Percentiles rank a stretch among this genome's conserved stretches.
These are phyloP conservation scores for Leucopsar rothschildi DNA, from an alignment of 2,113 vertebrate genomes.

Conservation along the genomic window DNA sequence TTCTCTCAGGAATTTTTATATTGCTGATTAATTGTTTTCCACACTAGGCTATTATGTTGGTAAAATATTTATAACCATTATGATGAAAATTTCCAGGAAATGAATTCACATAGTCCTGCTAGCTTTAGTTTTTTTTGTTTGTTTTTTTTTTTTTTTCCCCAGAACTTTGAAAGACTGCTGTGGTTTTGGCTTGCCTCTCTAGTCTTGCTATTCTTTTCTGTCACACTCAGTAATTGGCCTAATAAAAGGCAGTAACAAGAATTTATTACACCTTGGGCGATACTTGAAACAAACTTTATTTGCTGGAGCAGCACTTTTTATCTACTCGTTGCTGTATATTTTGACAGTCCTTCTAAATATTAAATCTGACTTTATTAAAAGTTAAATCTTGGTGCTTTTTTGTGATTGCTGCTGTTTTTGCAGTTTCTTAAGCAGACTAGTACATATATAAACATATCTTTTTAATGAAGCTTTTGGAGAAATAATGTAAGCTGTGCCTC, in stretches of 20 bases:
- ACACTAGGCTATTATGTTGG: constrained; percentile 10
- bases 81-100: constrained; percentile 35
- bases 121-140: background rate
- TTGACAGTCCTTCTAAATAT: constrained; percentile 72
- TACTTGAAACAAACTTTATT: constrained; percentile 78
- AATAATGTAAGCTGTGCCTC: constrained; percentile 34
- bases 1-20: constrained; percentile 1
- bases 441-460: constrained; percentile 14
- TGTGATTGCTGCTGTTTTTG: constrained; percentile 25
- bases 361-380: constrained; percentile 69
- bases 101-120: background rate
- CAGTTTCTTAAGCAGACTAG: constrained; percentile 17
- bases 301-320: constrained; percentile 72
- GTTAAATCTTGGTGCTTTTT: constrained; percentile 60
- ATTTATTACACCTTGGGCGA: constrained; percentile 73
- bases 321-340: constrained; percentile 54
- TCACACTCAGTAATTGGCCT: constrained; percentile 69
- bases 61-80: constrained; percentile 44
- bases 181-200: constrained; percentile 26
- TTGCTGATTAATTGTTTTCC: constrained; percentile 54
- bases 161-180: constrained; percentile 15
- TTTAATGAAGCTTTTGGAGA: constrained; percentile 38
- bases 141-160: background rate
- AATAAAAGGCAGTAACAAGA: constrained; percentile 74
- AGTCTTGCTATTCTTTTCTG: constrained; percentile 34